Evolutionary conservation across 2,797 vertebrate species (phyloP), one percentile per base, ranked within the genome.

Genomic region (Coregonus ussuriensis): DNA sequence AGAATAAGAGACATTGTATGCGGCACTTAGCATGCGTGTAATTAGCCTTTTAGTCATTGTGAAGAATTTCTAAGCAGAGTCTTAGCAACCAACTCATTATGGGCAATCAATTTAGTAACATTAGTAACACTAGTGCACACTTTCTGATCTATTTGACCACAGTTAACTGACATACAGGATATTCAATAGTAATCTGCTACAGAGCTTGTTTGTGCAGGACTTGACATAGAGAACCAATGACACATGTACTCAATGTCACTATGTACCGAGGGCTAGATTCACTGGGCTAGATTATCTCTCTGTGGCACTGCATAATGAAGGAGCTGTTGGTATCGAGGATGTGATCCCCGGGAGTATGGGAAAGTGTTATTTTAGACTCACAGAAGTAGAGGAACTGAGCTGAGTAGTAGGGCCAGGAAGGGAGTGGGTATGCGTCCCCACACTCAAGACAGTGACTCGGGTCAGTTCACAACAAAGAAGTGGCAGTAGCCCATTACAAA

Each of bases 221-320:
- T 78, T 86, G 79, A 86, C 81, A 81, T 81, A 83, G 74, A 74
- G 80, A 87, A 81, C 74, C 18, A 72, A 77, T 62, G 88, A 84
- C 86, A 85, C 73, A 74, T 72, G 89, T 77, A 82, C 88, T 81
- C 59, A 2, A 75, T 73, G 47, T 86, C 83, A 83, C 84, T 37
- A 29, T 77, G 81, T 88, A 90, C 82, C 88, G 87, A 87, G 89
- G 89, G 88, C 84, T 81, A 81, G 77, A 80, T 91, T 79, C 82
- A 83, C 74, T 67, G 74, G 85, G 90, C 87, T 87, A 91, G 84
- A 78, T 79, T 87, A 91, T 91, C 89, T 83, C 41, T 47, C 83
- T 37, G 75, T 83, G 85, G 79, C 88, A 78, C 87, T 94, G 89
- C 91, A 94, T 94, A 93, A 94, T 94, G 91, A 87, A 94, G 82